Evolutionary conservation across 2,797 vertebrate genomes (phyloP).

Genomic region (Sphenopsis melanotis): DNA sequence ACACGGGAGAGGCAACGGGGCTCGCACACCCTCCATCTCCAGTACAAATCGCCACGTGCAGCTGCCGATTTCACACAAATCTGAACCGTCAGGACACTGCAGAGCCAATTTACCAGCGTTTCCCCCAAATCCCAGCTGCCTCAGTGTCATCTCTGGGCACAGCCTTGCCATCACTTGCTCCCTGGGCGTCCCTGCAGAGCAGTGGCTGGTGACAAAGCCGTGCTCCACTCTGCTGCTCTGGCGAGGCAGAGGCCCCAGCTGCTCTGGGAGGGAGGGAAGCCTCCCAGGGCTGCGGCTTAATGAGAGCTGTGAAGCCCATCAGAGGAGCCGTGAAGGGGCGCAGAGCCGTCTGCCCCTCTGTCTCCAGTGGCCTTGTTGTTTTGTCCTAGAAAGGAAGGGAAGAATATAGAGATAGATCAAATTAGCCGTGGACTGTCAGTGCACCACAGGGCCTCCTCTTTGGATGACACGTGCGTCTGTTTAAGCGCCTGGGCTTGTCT

Average conservation of each 20-base stretch:
- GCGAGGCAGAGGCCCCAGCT: background rate
- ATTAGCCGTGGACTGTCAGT: background rate
- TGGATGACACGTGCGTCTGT: rapidly evolving
- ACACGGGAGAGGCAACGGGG: rapidly evolving
- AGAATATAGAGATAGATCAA: background rate
- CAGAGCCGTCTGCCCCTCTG: background rate
- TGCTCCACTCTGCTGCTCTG: background rate
- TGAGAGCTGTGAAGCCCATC: background rate
- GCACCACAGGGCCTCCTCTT: background rate
- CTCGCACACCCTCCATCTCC: rapidly evolving
- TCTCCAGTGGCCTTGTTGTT: background rate
- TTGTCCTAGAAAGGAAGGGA: background rate
- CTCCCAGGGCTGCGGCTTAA: background rate
- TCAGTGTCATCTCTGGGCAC: background rate
- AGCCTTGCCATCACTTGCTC: background rate
- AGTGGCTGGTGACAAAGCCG: background rate
- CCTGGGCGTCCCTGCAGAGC: background rate
- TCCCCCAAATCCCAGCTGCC: background rate
- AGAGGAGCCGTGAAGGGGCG: background rate
- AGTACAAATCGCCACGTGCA: background rate
- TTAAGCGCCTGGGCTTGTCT: background rate
- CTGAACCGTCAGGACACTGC: rapidly evolving
- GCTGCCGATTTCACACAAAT: background rate
- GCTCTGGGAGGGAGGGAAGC: background rate
- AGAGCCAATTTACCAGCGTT: background rate